Base-by-base conservation (phyloP, 2,888 invertebrate genomes). In the Chrysolina oricalcia region DNA sequence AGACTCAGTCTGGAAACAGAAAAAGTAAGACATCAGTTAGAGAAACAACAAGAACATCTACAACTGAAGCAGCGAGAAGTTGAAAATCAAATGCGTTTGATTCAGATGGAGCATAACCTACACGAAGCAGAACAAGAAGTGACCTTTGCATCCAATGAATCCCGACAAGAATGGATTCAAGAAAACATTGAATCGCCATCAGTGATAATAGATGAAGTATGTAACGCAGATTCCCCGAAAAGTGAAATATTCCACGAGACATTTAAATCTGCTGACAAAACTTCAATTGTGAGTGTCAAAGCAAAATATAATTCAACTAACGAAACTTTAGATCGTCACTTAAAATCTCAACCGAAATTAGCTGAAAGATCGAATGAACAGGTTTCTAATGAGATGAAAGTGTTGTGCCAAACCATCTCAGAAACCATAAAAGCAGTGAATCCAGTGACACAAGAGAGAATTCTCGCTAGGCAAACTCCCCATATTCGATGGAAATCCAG, bases 351-450 rank as follows among this genome's bases (percentile, higher is more conserved):
- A 35, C 35, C 35, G 35, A 8, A 35, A 35, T 35, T 35, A 35
- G 35, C 8, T 6, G 35, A 35, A 35, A 6, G 3, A 8, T 8
- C 35, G 8, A 35, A 8, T 35, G 8, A 35, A 35, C 35, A 27
- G 1, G 23, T 9, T 19, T 62, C 62, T 5, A 23, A 9, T 27
- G 62, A 27, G 15, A 62, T 62, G 5, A 15, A 27, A n/a, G 0
- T 62, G 35, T 62, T 62, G 15, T 62, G 19, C 23, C 62, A 62
- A 35, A 62, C 35, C 10, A 62, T 62, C 8, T 23, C 23, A 15
- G 27, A 62, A 23, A 62, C 62, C 23, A 62, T n/a, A 1, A 19
- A 62, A 27, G 27, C 19, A 9, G 21, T 13, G 27, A 23, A 15
- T n/a, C 62, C 23, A 23, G 21, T 62, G 13, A 27, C 21, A 62